Evolutionary conservation across 1,140 invertebrate species (phyloP), one percentile per base, ranked within the genome.

Genomic region (Aleiodes sp.): DNA sequence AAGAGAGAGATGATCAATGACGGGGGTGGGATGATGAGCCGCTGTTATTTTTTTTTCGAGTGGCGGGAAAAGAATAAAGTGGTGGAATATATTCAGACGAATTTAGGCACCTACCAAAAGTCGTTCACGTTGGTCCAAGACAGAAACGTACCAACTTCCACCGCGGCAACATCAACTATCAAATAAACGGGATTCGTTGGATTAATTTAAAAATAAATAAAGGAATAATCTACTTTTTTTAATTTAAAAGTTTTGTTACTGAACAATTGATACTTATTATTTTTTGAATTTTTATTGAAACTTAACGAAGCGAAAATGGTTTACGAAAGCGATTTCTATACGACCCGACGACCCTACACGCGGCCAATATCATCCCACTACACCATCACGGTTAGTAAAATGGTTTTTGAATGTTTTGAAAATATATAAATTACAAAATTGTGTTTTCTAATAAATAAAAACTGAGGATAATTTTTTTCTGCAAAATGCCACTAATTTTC

Each of bases 301-400:
- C 12, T 41, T 70, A 78, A 73, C 73, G 70, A 68, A 74, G 78
- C 81, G 87, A 90, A 90, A 83, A 95, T 95, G 93, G 93, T 95
- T 88, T 95, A 94, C 92, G 92, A 94, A 88, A 92, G 91, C 88
- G 93, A 94, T 87, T 95, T 94, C 87, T 94, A 94, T 87, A 94
- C 93, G 77, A 94, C 91, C 83, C 91, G 93, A 86, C 91, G 93
- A 86, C 93, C 93, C 61, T 93, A 93, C 83, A 88, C 91, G 78
- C 86, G 91, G 81, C 92, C 92, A 68, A 86, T 88, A 74, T 87
- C 90, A 76, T 90, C 90, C 78, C 92, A 93, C 79, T 94, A 92
- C 84, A 89, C 90, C 81, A 88, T 93, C 72, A 91, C 93, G 92
- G 93, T 94, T 88, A 93, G 92, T 90, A 79, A 63, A 41, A 31